Evolutionary conservation across 37 sponge, comb jelly and placozoan species (phyloP).

Genomic region (Bolinopsis microptera): DNA sequence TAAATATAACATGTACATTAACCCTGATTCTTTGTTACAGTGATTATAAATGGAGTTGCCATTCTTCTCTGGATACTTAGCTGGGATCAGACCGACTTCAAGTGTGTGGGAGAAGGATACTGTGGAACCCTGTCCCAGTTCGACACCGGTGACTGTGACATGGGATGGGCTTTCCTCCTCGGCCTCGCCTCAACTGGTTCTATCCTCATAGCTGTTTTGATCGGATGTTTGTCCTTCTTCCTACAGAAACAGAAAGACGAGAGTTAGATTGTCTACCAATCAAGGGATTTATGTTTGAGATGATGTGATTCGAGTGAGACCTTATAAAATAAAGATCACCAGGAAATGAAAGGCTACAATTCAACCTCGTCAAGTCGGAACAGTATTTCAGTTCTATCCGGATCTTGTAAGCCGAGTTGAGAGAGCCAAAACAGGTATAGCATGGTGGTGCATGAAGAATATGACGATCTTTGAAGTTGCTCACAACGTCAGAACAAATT

Average conservation of each 20-base stretch:
- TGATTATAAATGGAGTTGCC: slow-evolving; percentile 56
- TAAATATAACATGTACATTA: too few relatives aligned
- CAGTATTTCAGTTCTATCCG: background rate
- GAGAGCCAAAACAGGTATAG: background rate
- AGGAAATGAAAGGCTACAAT: too few relatives aligned
- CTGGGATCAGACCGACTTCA: slow-evolving; percentile 41
- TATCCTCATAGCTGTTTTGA: background rate
- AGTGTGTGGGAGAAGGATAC: slow-evolving; percentile 38
- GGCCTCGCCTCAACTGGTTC: slow-evolving; percentile 50
- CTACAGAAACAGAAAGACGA: slow-evolving; percentile 34
- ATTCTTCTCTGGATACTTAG: slow-evolving; percentile 59
- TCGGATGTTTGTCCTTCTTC: slow-evolving; percentile 51
- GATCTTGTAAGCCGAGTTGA: background rate
- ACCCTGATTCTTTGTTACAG: background rate
- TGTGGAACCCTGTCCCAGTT: slow-evolving; percentile 17
- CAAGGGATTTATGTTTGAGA: background rate
- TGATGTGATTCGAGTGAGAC: background rate
- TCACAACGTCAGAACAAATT: too few relatives aligned
- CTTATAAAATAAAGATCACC: too few relatives aligned
- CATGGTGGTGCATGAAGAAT: background rate
- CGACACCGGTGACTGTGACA: background rate
- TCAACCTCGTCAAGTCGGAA: background rate
- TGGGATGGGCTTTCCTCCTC: slow-evolving; percentile 62
- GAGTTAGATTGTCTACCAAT: background rate
- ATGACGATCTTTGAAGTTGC: too few relatives aligned